A percentile compares a stretch with the other conserved stretches of the same genome.
Conservation (phyloP, 2,888 invertebrate genomes). For the Leptinotarsa peninsularis region DNA sequence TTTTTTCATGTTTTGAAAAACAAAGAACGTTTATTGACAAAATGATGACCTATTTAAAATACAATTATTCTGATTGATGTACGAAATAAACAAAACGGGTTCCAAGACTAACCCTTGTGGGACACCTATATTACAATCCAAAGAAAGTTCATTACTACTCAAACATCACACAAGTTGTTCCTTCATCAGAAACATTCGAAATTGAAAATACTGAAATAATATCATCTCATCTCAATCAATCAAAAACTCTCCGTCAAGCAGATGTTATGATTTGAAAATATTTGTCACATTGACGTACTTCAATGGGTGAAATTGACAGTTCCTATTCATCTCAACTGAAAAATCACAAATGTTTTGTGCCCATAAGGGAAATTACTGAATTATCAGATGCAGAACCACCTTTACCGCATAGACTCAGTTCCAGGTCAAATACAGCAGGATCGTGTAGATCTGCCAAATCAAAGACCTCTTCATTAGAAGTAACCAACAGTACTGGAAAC, state of each 20-base stretch:
- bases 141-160: too few species aligned
- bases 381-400: neutral
- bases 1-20: too few species aligned
- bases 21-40: too few species aligned
- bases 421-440: neutral
- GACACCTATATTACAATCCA: too few species aligned
- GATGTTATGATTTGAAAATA: neutral
- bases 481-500: slow-evolving; percentile 29
- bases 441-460: slow-evolving; percentile 17
- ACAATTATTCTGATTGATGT: too few species aligned
- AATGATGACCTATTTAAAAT: too few species aligned
- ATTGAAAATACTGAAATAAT: too few species aligned
- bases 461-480: slow-evolving; percentile 29
- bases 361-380: neutral
- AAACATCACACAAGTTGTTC: too few species aligned
- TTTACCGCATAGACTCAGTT: neutral
- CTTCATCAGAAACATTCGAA: too few species aligned
- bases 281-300: slow-evolving; percentile 11
- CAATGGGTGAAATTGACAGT: slow-evolving; percentile 28
- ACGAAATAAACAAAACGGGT: too few species aligned
- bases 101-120: too few species aligned
- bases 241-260: neutral
- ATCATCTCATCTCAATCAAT: neutral
- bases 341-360: slow-evolving; percentile 23
- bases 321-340: slow-evolving; percentile 4